Base-by-base conservation (phyloP, 2,797 vertebrate species). In the Spheniscus humboldti region DNA sequence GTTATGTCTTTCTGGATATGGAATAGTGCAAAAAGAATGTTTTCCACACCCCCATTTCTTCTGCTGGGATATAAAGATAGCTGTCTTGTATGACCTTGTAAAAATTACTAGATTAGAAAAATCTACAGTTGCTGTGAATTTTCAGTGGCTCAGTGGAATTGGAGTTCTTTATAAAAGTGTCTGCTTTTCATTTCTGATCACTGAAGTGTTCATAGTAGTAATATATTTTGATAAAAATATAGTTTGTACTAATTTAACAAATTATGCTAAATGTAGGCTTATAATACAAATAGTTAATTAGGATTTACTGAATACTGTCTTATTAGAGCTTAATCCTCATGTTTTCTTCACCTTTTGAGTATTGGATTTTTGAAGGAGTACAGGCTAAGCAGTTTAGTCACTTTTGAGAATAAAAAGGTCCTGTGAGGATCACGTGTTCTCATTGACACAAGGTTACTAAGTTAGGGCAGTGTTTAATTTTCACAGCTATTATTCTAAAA, bases 401-500 rank as follows among this genome's bases (percentile, higher is more conserved):
- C 9, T 69, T 64, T 25, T 30, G 41, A 56, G 52, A 25, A 41
- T 15, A 31, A 83, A 73, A 52, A 63, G 35, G 20, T 59, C 18
- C 22, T 62, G 13, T 68, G 56, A 71, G 62, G 30, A 66, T 94
- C 75, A 30, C n/a, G 1, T 41, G 37, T 88, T 94, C 76, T 31
- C 64, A 64, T 47, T 88, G 82, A 72, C 71, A 53, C 81, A 79
- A 90, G 88, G 93, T 94, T 94, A 74, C 73, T 71, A 67, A 66
- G 77, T 86, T 73, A 89, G 68, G 74, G 67, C 64, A 88, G 79
- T 87, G 39, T 60, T 86, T 78, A 63, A 69, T 95, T 96, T 67
- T 96, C 86, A 82, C 55, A 86, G 92, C 94, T 96, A 25, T 91
- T 96, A 86, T 69, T 90, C 39, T 55, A 28, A 57, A 59, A 50